These are phyloP conservation scores for Chorisops tibialis DNA, from an alignment of 2,888 invertebrate genomes.

Conservation along the genomic window DNA sequence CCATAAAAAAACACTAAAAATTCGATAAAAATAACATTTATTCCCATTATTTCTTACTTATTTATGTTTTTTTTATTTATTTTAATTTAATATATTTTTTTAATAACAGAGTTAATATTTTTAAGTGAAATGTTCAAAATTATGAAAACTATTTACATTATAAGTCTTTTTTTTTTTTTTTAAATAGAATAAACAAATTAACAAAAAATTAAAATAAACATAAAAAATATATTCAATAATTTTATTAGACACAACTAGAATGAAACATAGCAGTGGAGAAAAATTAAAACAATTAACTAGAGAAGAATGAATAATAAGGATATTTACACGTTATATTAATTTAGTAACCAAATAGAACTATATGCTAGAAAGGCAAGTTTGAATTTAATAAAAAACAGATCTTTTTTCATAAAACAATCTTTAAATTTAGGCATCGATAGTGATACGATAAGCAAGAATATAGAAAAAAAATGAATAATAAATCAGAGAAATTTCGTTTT, in stretches of 20 bases:
- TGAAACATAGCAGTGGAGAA: too few species aligned
- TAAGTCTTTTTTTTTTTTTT: background rate
- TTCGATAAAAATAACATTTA: constrained; percentile 33
- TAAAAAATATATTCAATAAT: background rate
- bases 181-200: background rate
- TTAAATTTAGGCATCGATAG: background rate
- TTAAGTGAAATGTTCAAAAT: constrained; percentile 12
- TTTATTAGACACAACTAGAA: too few species aligned
- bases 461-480: background rate
- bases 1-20: background rate
- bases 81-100: background rate
- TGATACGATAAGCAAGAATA: background rate
- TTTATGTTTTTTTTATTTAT: background rate
- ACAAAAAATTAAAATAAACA: background rate
- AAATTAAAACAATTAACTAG: too few species aligned
- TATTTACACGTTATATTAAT: too few species aligned
- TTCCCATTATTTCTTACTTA: constrained; percentile 30
- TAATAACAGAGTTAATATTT: constrained; percentile 14
- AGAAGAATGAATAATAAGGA: too few species aligned
- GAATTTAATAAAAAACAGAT: too few species aligned
- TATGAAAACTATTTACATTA: constrained; percentile 15
- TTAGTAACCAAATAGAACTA: too few species aligned
- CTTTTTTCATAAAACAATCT: background rate
- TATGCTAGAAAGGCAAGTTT: too few species aligned
- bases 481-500: background rate